Evolutionary conservation across 2,113 vertebrate genomes (phyloP).

Genomic region (Chloroceryle aenea): DNA sequence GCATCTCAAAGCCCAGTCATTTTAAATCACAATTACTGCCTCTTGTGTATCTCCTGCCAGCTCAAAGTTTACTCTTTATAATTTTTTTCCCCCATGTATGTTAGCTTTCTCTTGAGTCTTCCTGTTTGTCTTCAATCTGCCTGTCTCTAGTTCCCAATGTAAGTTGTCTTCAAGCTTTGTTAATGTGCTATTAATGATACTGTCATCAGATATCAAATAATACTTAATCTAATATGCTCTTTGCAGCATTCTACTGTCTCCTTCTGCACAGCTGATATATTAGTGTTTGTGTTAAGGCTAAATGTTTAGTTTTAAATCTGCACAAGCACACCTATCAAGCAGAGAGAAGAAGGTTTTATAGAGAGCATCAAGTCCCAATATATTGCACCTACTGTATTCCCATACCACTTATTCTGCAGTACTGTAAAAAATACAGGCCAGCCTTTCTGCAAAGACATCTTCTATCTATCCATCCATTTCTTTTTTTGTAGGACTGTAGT

Average conservation of each 20-base stretch:
- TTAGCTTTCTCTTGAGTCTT: conserved; percentile 5
- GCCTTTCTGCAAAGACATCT: neutral
- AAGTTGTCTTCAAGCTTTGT: neutral
- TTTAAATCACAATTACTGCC: conserved; percentile 43
- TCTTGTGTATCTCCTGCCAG: conserved; percentile 35
- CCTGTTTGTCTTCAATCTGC: neutral
- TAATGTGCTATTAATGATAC: conserved; percentile 28
- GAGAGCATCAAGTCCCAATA: neutral
- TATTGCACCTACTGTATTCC: neutral
- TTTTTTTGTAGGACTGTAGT: neutral
- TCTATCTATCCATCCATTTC: neutral
- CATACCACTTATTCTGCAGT: neutral
- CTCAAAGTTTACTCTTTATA: conserved; percentile 40
- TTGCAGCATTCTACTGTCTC: neutral
- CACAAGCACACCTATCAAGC: neutral
- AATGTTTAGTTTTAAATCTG: conserved; percentile 38
- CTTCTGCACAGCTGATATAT: neutral
- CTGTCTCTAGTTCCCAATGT: neutral
- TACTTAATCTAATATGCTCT: conserved; percentile 1
- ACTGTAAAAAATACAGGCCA: neutral
- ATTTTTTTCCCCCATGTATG: conserved; percentile 24
- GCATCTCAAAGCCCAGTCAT: neutral
- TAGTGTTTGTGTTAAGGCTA: conserved; percentile 20
- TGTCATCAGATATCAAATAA: conserved; percentile 48
- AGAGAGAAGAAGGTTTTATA: conserved; percentile 2